Conservation (phyloP, 1,140 invertebrate species). For the Onthophagus taurus region DNA sequence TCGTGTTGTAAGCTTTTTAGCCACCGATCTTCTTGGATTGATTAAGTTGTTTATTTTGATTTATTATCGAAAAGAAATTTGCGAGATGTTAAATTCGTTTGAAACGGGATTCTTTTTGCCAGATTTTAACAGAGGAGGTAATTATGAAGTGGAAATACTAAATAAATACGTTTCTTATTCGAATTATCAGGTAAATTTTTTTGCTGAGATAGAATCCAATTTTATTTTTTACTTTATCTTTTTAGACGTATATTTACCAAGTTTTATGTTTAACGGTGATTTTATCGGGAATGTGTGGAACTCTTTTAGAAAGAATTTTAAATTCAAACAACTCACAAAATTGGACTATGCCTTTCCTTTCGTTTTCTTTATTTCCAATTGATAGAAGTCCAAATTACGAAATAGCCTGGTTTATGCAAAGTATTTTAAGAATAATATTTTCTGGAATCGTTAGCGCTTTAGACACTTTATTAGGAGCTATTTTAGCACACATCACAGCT, state of each 20-base stretch:
- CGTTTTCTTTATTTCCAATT: background rate
- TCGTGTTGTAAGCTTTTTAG: too few relatives aligned
- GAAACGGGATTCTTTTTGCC: background rate
- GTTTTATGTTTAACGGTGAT: background rate
- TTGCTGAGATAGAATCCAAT: background rate
- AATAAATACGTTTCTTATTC: background rate
- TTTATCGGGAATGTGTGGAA: background rate
- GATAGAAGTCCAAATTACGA: background rate
- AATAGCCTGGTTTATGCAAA: background rate
- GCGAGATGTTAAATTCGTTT: background rate
- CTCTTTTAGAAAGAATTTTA: background rate
- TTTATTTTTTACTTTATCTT: background rate
- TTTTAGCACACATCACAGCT: background rate
- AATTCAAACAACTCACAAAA: background rate
- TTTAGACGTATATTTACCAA: background rate
- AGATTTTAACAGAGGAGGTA: background rate
- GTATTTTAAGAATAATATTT: background rate
- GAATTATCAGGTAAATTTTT: background rate
- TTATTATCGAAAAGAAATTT: background rate
- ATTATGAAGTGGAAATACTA: background rate
- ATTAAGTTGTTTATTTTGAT: background rate
- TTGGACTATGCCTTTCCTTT: background rate
- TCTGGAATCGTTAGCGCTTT: background rate
- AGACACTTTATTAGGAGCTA: background rate
- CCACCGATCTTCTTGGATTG: background rate